Evolutionary conservation across 1,140 invertebrate species (phyloP).

Genomic region (Heliothis virescens): DNA sequence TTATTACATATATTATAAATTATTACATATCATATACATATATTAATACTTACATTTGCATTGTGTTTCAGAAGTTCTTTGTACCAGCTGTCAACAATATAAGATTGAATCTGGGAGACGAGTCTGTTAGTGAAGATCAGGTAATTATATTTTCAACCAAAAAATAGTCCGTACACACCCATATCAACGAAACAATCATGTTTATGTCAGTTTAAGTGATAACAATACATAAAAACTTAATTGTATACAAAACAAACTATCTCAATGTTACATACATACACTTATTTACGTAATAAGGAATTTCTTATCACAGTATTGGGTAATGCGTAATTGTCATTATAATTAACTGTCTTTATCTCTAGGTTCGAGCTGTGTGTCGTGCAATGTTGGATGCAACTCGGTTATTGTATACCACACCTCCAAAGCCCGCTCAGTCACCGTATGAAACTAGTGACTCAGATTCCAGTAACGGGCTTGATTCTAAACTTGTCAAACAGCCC

Average conservation of each 20-base stretch:
- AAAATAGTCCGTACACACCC: background rate
- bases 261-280: background rate
- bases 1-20: too few relatives aligned
- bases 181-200: background rate
- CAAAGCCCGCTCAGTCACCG: conserved; percentile 78
- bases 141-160: conserved; percentile 77
- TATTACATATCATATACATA: too few relatives aligned
- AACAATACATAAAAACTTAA: background rate
- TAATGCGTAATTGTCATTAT: background rate
- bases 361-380: conserved; percentile 89
- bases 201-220: background rate
- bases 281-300: background rate
- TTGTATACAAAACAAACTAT: background rate
- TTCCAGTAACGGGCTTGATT: conserved; percentile 75
- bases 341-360: background rate
- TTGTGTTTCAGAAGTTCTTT: conserved; percentile 89
- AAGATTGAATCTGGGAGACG: conserved; percentile 90
- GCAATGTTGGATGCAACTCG: conserved; percentile 93
- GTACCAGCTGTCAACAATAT: conserved; percentile 93
- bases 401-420: conserved; percentile 88
- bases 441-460: conserved; percentile 86
- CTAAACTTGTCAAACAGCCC: conserved; percentile 72
- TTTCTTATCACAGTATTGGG: background rate
- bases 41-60: background rate
- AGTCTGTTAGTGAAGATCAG: conserved; percentile 92